These are phyloP conservation scores for Odobenus rosmarus DNA, from an alignment of 2,113 vertebrate genomes.

Conservation along the genomic window DNA sequence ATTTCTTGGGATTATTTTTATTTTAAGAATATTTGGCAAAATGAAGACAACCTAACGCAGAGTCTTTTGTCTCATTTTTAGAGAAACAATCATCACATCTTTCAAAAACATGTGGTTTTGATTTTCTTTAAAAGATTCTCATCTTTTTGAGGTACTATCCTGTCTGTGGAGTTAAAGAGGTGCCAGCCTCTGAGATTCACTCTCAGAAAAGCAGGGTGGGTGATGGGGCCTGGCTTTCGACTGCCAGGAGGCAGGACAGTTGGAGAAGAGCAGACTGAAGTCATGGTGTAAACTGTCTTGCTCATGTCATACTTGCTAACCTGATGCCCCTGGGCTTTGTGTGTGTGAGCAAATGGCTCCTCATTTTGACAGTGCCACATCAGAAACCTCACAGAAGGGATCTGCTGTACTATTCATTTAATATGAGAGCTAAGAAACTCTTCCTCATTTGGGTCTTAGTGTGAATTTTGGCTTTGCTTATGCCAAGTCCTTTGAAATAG, in stretches of 20 bases:
- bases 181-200: not conserved
- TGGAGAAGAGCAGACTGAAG: not conserved
- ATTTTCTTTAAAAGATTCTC: not conserved
- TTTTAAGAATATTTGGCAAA: slow-evolving; percentile 47
- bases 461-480: not conserved
- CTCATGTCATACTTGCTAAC: accelerated
- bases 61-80: not conserved
- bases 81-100: not conserved
- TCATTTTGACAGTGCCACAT: not conserved
- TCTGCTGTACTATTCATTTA: not conserved
- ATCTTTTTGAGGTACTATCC: not conserved
- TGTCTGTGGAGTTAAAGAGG: not conserved
- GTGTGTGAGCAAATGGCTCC: too few species aligned
- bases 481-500: not conserved
- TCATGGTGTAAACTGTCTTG: not conserved
- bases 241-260: not conserved
- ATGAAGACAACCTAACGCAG: not conserved
- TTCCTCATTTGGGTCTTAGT: not conserved
- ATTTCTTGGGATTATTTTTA: slow-evolving; percentile 22
- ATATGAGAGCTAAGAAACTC: not conserved
- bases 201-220: not conserved
- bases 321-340: not conserved
- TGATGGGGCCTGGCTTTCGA: not conserved
- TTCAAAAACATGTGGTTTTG: slow-evolving; percentile 31
- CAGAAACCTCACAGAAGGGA: not conserved